Conservation (phyloP, 2,113 vertebrate species). For the Lophochroa leadbeateri region DNA sequence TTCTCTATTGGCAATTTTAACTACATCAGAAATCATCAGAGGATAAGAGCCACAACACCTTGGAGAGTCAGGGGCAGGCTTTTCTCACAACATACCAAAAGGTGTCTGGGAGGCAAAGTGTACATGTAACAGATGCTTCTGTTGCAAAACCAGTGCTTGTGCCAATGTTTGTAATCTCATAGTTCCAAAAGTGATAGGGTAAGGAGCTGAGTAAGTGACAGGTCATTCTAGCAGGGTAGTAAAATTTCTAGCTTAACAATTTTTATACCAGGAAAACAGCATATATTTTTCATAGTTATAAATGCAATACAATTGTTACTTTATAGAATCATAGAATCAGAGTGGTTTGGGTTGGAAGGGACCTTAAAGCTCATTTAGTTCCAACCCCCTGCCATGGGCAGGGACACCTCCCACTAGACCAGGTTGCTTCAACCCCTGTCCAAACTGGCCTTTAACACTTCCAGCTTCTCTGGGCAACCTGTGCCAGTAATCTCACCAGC, state of each 20-base stretch:
- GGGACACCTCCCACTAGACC: background rate
- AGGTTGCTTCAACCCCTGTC: background rate
- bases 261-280: background rate
- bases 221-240: background rate
- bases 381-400: background rate
- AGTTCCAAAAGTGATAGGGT: background rate
- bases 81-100: background rate
- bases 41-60: background rate
- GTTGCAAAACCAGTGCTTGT: background rate
- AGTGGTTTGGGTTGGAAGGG: background rate
- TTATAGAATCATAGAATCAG: background rate
- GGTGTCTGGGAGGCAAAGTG: background rate
- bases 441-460: background rate
- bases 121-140: background rate
- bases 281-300: background rate
- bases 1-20: background rate
- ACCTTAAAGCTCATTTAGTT: background rate
- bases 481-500: background rate
- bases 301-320: background rate
- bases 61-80: background rate
- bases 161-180: background rate
- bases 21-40: background rate
- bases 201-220: background rate
- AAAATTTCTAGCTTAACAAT: background rate
- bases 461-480: background rate